Conservation (phyloP, 1,140 invertebrate genomes). For the Cydia strobilella region DNA sequence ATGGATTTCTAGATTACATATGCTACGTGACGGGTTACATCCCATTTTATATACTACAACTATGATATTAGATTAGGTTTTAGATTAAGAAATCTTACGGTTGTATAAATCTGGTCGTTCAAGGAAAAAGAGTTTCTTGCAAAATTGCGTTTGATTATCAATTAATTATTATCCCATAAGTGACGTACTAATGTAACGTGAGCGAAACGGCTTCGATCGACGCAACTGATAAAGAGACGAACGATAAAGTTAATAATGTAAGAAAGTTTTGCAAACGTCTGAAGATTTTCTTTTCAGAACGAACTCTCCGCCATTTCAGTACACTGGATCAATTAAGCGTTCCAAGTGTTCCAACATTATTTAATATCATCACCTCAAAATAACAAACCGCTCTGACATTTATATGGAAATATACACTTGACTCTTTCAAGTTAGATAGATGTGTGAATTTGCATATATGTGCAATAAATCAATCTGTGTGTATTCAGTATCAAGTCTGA, state of each 20-base stretch:
- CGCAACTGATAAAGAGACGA: too few relatives aligned
- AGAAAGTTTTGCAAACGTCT: too few relatives aligned
- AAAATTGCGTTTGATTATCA: too few relatives aligned
- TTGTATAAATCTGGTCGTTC: too few relatives aligned
- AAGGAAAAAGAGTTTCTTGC: too few relatives aligned
- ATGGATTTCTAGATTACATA: conserved; percentile 17
- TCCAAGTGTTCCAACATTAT: background rate
- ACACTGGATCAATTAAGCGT: background rate
- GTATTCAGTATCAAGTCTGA: background rate
- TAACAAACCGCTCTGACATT: background rate
- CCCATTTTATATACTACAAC: conserved; percentile 4
- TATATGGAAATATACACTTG: background rate
- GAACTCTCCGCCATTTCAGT: too few relatives aligned
- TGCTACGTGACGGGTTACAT: conserved; percentile 3
- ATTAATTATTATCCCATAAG: too few relatives aligned
- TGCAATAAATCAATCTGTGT: conserved; percentile 30
- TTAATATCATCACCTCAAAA: background rate
- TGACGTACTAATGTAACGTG: too few relatives aligned
- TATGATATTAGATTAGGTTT: conserved; percentile 7
- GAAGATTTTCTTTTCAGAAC: too few relatives aligned
- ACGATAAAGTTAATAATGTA: too few relatives aligned
- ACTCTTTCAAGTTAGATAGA: background rate
- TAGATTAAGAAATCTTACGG: background rate
- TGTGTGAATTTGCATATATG: background rate
- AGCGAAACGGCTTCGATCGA: too few relatives aligned